Evolutionary conservation across 1,140 invertebrate species (phyloP), one percentile per base, ranked within the genome.

Genomic region (Apis cerana): DNA sequence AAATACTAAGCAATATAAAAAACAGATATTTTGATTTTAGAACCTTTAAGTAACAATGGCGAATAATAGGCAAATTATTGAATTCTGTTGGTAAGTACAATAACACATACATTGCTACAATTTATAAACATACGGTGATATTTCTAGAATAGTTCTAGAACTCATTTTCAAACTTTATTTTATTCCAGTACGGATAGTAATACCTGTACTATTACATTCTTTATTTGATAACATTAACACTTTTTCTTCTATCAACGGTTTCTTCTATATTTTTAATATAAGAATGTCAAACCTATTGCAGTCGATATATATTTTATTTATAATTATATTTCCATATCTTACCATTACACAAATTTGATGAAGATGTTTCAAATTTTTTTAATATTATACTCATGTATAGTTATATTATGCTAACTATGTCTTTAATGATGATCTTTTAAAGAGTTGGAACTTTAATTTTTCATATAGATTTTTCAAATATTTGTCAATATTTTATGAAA

Each of bases 21-120:
- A 86, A 87, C 62, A 76, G 65, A 77, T 65, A 68, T 77, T 85
- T 86, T 89, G 85, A 89, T 90, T 86, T 90, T 89, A 85, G 86
- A 90, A 89, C 67, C 83, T 84, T 90, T 87, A 87, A 84, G 82
- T 89, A 91, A 91, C 88, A 90, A 86, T 85, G 71, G 90, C 81
- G 82, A 68, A 89, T 89, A 82, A 89, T 90, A 85, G 65, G 75
- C 84, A 79, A 84, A 82, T 88, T 21, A 85, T 82, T 83, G 65
- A 86, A 86, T 89, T 80, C 77, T 54, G 74, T 78, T 68, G 75
- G 71, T 88, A 90, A 90, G 88, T 91, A 91, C 89, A 90, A 68
- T 85, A 87, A 90, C 72, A 88, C 86, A 74, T 84, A 83, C 75
- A 76, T 84, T 80, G 78, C 65, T 74, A 81, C 83, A 67, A 81